These are phyloP conservation scores for Pao palembangensis DNA, from an alignment of 2,113 vertebrate genomes.

Conservation along the genomic window DNA sequence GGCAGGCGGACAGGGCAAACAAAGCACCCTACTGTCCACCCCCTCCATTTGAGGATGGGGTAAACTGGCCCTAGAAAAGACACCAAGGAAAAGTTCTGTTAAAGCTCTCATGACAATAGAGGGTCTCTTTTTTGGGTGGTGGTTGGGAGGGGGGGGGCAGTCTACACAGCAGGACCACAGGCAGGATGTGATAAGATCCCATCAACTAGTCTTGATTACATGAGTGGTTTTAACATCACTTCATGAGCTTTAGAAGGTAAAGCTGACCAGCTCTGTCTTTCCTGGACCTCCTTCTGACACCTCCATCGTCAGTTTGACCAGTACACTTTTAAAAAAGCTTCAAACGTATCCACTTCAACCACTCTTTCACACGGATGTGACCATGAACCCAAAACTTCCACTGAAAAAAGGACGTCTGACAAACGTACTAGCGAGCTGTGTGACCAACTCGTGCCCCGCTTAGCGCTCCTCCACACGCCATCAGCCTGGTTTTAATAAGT, in stretches of 20 bases:
- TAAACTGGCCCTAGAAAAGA: slow-evolving; percentile 50
- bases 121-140: slow-evolving; percentile 22
- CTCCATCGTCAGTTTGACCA: neutral
- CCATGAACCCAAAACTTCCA: too few relatives aligned
- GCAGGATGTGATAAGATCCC: slow-evolving; percentile 34
- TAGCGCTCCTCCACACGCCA: too few relatives aligned
- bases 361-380: slow-evolving; percentile 21
- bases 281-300: neutral
- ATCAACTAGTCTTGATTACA: slow-evolving; percentile 27
- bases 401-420: too few relatives aligned
- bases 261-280: slow-evolving; percentile 11
- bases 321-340: neutral
- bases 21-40: slow-evolving; percentile 58
- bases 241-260: neutral
- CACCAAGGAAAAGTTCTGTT: slow-evolving; percentile 43
- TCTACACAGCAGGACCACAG: slow-evolving; percentile 39
- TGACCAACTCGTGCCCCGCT: too few relatives aligned
- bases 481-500: too few relatives aligned
- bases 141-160: slow-evolving; percentile 29
- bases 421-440: too few relatives aligned
- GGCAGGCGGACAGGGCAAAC: slow-evolving; percentile 42
- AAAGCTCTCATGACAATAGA: slow-evolving; percentile 41
- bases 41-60: slow-evolving; percentile 51
- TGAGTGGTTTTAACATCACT: neutral
- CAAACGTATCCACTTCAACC: slow-evolving; percentile 48